Evolutionary conservation across 2,113 vertebrate species (phyloP).

Genomic region (Crotalus helleri): DNA sequence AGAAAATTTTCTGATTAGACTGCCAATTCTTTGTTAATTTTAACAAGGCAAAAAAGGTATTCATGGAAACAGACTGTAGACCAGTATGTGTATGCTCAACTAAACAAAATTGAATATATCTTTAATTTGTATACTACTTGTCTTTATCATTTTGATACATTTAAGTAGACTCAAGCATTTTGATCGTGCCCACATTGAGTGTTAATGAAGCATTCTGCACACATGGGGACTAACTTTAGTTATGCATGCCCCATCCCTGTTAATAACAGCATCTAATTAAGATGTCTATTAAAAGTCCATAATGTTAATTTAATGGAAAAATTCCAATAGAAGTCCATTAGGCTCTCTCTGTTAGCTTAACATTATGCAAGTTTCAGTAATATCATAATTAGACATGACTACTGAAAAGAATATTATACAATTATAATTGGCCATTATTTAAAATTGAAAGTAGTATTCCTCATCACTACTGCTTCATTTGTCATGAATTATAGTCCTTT

Average conservation of each 20-base stretch:
- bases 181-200: constrained; percentile 43
- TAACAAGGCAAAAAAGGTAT: background rate
- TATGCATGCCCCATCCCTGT: constrained; percentile 50
- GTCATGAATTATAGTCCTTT: constrained; percentile 29
- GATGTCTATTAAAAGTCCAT: constrained; percentile 58
- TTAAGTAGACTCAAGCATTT: constrained; percentile 54
- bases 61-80: constrained; percentile 15
- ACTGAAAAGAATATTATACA: constrained; percentile 44
- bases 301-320: constrained; percentile 64
- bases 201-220: constrained; percentile 50
- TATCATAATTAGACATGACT: constrained; percentile 58
- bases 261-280: constrained; percentile 70
- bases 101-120: background rate
- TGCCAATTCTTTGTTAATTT: background rate
- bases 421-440: constrained; percentile 51
- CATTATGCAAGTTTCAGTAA: constrained; percentile 59
- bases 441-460: constrained; percentile 35
- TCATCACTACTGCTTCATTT: constrained; percentile 24
- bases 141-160: constrained; percentile 22
- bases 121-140: background rate
- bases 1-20: background rate
- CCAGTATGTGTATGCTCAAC: background rate
- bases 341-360: constrained; percentile 57
- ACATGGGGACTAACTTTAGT: constrained; percentile 55
- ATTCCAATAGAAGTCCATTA: constrained; percentile 55